Evolutionary conservation across 2,888 invertebrate species (phyloP).

Genomic region (Platycheirus rosarum): DNA sequence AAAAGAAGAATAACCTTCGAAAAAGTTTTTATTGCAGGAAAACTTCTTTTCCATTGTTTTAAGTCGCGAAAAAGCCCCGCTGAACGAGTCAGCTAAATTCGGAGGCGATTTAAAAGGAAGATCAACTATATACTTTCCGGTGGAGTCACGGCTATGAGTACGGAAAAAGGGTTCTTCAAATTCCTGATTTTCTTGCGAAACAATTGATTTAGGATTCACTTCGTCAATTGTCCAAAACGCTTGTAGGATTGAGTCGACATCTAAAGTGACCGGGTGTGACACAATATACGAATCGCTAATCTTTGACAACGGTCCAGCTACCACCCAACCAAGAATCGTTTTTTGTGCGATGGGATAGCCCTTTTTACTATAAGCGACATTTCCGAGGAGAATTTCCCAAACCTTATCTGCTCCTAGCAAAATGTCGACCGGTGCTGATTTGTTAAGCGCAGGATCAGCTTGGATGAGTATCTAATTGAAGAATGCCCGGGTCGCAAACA

Average conservation of each 20-base stretch:
- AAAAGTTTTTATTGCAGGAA: background rate
- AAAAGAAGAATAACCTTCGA: conserved; percentile 9
- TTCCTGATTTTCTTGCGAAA: background rate
- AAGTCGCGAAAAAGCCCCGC: background rate
- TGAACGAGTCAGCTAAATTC: conserved; percentile 6
- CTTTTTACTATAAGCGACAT: background rate
- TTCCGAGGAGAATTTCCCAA: conserved; percentile 1
- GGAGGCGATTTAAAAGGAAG: conserved; percentile 32
- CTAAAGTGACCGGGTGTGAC: too few relatives aligned
- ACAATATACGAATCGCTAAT: background rate
- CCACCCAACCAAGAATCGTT: conserved; percentile 27
- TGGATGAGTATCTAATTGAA: too few relatives aligned
- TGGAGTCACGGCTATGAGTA: conserved; percentile 7
- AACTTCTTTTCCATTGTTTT: conserved; percentile 33
- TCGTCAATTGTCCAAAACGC: conserved; percentile 28
- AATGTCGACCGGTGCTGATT: background rate
- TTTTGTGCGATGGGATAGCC: conserved; percentile 17
- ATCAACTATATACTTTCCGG: conserved; percentile 22
- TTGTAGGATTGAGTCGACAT: too few relatives aligned
- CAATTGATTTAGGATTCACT: conserved; percentile 5
- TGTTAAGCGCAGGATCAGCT: conserved; percentile 30
- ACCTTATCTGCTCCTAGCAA: background rate
- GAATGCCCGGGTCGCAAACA: too few relatives aligned
- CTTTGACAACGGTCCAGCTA: conserved; percentile 3
- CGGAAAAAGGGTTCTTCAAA: conserved; percentile 10